Evolutionary conservation across 2,888 invertebrate genomes (phyloP).

Genomic region (Temnothorax rugatulus): DNA sequence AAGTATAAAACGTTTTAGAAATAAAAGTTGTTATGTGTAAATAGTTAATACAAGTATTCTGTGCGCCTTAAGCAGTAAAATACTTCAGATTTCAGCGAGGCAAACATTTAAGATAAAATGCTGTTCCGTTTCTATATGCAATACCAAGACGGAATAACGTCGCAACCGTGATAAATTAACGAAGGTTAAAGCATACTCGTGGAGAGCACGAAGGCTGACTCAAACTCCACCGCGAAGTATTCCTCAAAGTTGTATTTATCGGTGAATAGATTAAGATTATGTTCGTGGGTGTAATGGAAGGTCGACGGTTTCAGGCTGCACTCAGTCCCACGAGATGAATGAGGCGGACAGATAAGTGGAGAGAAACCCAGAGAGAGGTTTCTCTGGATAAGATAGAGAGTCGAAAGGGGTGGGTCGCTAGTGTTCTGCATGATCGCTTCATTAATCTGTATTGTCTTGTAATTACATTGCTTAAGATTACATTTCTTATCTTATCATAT

Average conservation of each 20-base stretch:
- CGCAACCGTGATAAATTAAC: constrained; percentile 48
- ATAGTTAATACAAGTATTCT: background rate
- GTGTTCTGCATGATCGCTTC: constrained; percentile 54
- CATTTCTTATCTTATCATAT: constrained; percentile 42
- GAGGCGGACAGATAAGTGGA: constrained; percentile 55
- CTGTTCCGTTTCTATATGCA: background rate
- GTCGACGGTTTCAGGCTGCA: constrained; percentile 54
- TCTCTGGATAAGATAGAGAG: constrained; percentile 34
- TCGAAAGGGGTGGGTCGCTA: constrained; percentile 26
- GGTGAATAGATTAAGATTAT: constrained; percentile 57
- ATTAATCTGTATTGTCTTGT: constrained; percentile 45
- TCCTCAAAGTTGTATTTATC: constrained; percentile 56
- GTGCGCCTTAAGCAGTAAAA: background rate
- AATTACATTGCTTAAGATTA: constrained; percentile 18
- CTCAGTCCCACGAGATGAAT: constrained; percentile 53
- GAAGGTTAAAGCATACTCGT: constrained; percentile 27
- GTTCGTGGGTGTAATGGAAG: constrained; percentile 49
- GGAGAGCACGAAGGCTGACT: constrained; percentile 5
- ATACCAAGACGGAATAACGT: constrained; percentile 28
- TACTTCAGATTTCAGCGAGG: background rate
- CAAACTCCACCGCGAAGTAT: constrained; percentile 39
- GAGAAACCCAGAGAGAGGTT: constrained; percentile 48
- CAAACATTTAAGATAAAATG: constrained; percentile 24
- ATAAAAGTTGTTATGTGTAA: background rate
- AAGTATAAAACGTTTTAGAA: background rate